Conservation (phyloP, 2,113 vertebrate genomes). For the Hippocampus comes region DNA sequence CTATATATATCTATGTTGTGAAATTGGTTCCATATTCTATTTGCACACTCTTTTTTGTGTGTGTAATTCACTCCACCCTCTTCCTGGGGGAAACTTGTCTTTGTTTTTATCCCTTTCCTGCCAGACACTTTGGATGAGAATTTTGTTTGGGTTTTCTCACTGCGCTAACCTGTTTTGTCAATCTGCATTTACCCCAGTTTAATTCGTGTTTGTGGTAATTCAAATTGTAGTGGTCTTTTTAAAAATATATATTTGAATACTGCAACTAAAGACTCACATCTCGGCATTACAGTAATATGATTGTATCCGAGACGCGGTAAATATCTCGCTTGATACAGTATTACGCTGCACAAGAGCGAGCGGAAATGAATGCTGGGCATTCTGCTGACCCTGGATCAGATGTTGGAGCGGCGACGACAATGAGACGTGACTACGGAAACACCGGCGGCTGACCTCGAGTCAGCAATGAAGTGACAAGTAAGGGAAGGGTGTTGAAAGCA, state of each 20-base stretch:
- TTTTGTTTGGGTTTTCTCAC: not conserved
- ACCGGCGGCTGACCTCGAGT: slow-evolving; percentile 51
- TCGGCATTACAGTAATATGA: not conserved
- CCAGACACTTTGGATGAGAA: not conserved
- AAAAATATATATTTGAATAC: not conserved
- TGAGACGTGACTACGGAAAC: slow-evolving; percentile 65
- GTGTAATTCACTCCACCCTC: not conserved
- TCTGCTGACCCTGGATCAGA: slow-evolving; percentile 57
- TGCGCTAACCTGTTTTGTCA: not conserved
- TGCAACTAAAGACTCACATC: not conserved
- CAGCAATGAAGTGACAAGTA: slow-evolving; percentile 19
- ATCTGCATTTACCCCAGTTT: not conserved
- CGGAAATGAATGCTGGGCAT: slow-evolving; percentile 50
- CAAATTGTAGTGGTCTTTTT: not conserved
- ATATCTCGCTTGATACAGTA: slow-evolving; percentile 44
- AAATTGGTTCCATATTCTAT: slow-evolving; percentile 5
- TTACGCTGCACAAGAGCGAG: slow-evolving; percentile 18
- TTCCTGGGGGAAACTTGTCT: slow-evolving; percentile 4
- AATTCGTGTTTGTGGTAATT: no score
- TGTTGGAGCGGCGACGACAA: slow-evolving; percentile 36
- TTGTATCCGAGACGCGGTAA: slow-evolving; percentile 25
- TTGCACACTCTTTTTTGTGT: slow-evolving; percentile 1
- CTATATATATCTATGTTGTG: not conserved
- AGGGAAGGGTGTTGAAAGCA: not conserved
- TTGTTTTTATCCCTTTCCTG: slow-evolving; percentile 1